phyloP scores from a whole-genome alignment of 2,113 vertebrate species.

The Hiodon alosoides region DNA sequence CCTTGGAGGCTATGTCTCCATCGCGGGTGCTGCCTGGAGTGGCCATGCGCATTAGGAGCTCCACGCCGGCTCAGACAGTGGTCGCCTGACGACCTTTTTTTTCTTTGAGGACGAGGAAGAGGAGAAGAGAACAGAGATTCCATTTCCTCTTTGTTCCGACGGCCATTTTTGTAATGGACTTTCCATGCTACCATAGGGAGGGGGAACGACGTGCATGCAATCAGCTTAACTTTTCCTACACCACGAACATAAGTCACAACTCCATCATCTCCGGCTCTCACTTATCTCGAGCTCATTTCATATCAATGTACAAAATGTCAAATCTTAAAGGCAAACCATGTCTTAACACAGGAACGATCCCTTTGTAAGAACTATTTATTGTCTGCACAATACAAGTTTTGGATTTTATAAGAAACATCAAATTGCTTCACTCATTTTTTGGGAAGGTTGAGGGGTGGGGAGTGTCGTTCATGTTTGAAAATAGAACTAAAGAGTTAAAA shows the following conservation, averaged over 20 bases:
- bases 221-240: slow-evolving; percentile 65
- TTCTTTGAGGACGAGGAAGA: slow-evolving; percentile 18
- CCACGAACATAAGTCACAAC: slow-evolving; percentile 58
- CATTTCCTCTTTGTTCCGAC: slow-evolving; percentile 50
- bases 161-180: slow-evolving; percentile 52
- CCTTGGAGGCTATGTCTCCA: slow-evolving; percentile 69
- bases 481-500: not conserved
- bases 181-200: slow-evolving; percentile 31
- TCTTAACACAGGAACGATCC: slow-evolving; percentile 70
- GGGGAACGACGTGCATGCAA: slow-evolving; percentile 74
- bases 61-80: slow-evolving; percentile 45
- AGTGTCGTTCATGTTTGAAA: not conserved
- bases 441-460: not conserved
- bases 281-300: slow-evolving; percentile 57
- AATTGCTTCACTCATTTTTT: slow-evolving; percentile 68
- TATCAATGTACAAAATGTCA: slow-evolving; percentile 55
- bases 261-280: slow-evolving; percentile 48
- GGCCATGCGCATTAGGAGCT: slow-evolving; percentile 38
- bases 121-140: slow-evolving; percentile 34
- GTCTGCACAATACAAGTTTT: slow-evolving; percentile 90
- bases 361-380: slow-evolving; percentile 90
- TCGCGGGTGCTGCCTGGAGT: slow-evolving; percentile 44
- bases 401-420: slow-evolving; percentile 63
- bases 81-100: slow-evolving; percentile 33
- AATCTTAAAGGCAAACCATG: slow-evolving; percentile 60